Evolutionary conservation across 2,888 invertebrate genomes (phyloP).

Genomic region (Rhogogaster chlorosoma): DNA sequence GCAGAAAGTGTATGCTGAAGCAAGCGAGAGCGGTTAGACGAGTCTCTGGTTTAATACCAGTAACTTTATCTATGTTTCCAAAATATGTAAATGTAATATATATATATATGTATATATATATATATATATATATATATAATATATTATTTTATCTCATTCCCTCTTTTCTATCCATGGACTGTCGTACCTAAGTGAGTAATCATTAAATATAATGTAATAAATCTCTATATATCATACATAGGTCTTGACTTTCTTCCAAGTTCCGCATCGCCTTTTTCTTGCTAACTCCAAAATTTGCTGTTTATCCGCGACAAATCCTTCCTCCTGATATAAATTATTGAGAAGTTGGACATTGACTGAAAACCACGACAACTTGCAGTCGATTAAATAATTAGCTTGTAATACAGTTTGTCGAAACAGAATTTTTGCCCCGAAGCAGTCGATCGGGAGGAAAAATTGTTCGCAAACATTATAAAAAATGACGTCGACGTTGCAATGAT

Average conservation of each 20-base stretch:
- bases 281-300: constrained; percentile 34
- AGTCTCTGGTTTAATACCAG: constrained; percentile 60
- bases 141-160: constrained; percentile 58
- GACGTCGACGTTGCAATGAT: constrained; percentile 59
- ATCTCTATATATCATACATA: constrained; percentile 54
- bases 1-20: constrained; percentile 60
- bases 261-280: constrained; percentile 38
- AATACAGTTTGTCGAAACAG: background rate
- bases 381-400: background rate
- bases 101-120: constrained; percentile 23
- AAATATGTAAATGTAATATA: constrained; percentile 29
- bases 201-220: constrained; percentile 39
- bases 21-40: constrained; percentile 68
- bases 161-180: constrained; percentile 60
- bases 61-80: constrained; percentile 52
- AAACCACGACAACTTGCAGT: constrained; percentile 10
- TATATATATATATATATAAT: constrained; percentile 48
- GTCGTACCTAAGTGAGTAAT: constrained; percentile 60
- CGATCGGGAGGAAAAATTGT: constrained; percentile 32
- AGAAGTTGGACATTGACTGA: background rate
- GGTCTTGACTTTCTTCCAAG: constrained; percentile 51
- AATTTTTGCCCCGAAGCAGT: background rate
- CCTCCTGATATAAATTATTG: constrained; percentile 58
- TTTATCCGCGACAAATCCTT: constrained; percentile 64
- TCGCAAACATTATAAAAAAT: constrained; percentile 48